A percentile compares a stretch with the other conserved stretches of the same genome.
phyloP scores from a whole-genome alignment of 2,797 vertebrate species.

The Ctenopoma multispine region DNA sequence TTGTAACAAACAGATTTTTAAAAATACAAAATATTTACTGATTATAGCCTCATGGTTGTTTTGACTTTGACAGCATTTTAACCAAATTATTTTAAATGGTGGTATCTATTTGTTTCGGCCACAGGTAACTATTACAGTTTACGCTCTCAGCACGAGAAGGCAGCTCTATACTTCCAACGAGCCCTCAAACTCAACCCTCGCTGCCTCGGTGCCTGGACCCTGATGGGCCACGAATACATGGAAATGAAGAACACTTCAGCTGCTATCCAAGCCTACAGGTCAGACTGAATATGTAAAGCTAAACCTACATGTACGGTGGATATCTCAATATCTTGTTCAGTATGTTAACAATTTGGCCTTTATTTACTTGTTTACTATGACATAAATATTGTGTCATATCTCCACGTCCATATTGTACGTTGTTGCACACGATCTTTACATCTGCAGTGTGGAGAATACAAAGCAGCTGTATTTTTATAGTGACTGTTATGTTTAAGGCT shows the following conservation, averaged over 20 bases:
- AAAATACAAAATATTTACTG: neutral
- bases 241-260: constrained; percentile 99
- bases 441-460: neutral
- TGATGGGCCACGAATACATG: constrained; percentile 99
- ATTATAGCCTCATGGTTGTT: neutral
- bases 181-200: constrained; percentile 97
- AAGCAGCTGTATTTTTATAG: neutral
- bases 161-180: constrained; percentile 97
- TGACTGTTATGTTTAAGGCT: neutral
- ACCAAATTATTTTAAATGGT: no score
- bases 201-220: constrained; percentile 97
- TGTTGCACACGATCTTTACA: no score
- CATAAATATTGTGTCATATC: no score
- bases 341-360: neutral
- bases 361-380: neutral
- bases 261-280: constrained; percentile 99
- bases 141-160: constrained; percentile 98
- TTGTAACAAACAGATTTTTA: no score
- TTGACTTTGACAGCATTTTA: no score
- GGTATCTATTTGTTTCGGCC: constrained; percentile 30
- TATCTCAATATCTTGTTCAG: neutral
- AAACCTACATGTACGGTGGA: no score
- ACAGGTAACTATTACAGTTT: constrained; percentile 98
- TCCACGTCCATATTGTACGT: no score
- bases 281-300: neutral